Evolutionary conservation across 2,113 vertebrate species (phyloP).

Genomic region (Psilopsiagon aurifrons): DNA sequence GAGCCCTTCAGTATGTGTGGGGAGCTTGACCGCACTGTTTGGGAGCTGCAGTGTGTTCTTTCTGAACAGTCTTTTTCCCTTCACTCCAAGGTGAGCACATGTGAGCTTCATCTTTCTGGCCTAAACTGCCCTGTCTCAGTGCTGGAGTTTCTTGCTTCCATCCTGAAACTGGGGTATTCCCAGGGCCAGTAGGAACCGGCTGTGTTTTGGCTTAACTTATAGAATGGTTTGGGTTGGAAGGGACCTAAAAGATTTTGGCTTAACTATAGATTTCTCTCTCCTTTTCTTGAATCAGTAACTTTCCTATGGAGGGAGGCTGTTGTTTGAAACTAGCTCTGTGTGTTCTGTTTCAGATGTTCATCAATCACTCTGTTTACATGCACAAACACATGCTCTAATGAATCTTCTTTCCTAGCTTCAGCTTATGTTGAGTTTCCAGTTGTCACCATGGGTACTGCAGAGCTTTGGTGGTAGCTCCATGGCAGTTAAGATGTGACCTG

Average conservation of each 20-base stretch:
- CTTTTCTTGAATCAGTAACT: not conserved
- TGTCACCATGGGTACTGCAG: constrained; percentile 25
- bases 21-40: not conserved
- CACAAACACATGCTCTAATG: not conserved
- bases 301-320: not conserved
- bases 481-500: constrained; percentile 45
- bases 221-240: not conserved
- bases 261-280: not conserved
- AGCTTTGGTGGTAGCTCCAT: constrained; percentile 35
- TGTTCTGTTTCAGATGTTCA: not conserved
- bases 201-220: not conserved
- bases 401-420: not conserved
- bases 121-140: not conserved
- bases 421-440: not conserved
- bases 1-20: rapidly evolving
- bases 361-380: not conserved
- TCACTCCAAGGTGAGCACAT: not conserved
- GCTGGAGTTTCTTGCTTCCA: not conserved
- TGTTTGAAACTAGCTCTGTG: not conserved
- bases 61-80: not conserved
- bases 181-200: not conserved
- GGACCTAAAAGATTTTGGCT: not conserved
- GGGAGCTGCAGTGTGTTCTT: not conserved
- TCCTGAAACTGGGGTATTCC: not conserved
- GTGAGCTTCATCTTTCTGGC: not conserved